Evolutionary conservation across 2,113 vertebrate species (phyloP), one percentile per base, ranked within the genome.

Genomic region (Semnornis frantzii): DNA sequence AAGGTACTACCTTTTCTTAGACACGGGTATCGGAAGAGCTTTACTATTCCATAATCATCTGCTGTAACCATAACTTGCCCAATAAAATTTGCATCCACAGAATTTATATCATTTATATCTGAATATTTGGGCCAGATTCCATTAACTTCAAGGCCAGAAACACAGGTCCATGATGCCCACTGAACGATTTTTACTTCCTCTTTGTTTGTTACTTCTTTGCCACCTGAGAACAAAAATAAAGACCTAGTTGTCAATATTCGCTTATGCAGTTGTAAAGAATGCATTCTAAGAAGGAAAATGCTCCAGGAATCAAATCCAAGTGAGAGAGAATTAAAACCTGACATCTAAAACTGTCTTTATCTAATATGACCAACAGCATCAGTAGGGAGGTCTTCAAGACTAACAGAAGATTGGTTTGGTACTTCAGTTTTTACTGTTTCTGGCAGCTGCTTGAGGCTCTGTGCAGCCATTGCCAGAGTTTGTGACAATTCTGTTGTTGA

Each of bases 41-140:
- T 99, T 76, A 99, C 98, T 96, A 99, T 97, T 97, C 99, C 99
- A 33, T 99, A 99, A 97, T 99, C 99, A 82, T 99, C 99, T 42
- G 99, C 99, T 55, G 99, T 99, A 95, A 99, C 99, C 97, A 99
- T 97, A 96, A 99, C 98, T 98, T 99, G 99, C 83, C 98, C 99
- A 96, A 97, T 98, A 94, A 98, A 99, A 98, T 99, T 99, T 64
- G 98, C 99, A 73, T 99, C 99, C 90, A 99, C 98, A 79, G 99
- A 99, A 98, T 99, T 99, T 92, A 99, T 98, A 94, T 99, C 98
- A 95, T 98, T 99, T 95, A 98, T 98, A 78, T 99, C 98, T 5
- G 99, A 99, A 97, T 99, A 99, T 93, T 99, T 99, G 90, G 99
- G 99, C 98, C 98, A 99, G 95, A 99, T 99, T 93, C 99, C 99